Conservation (phyloP, 1,140 invertebrate genomes). For the Anoplolepis gracilipes region DNA sequence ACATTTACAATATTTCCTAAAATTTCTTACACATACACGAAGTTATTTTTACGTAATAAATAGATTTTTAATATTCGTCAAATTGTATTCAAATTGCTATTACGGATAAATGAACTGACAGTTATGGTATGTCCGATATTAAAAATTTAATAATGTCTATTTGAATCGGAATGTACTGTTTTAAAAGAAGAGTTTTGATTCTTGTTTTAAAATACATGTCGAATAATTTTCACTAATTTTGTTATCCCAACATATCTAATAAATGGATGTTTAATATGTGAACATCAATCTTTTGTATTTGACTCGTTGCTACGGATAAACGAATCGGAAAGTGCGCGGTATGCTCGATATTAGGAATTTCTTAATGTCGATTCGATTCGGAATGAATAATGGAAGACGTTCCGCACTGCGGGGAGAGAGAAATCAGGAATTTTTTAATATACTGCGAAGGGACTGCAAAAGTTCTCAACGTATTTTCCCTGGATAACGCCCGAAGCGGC, state of each 20-base stretch:
- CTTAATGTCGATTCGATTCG: constrained; percentile 52
- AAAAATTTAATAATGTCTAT: constrained; percentile 6
- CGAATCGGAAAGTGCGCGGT: constrained; percentile 20
- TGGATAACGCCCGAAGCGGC: constrained; percentile 7
- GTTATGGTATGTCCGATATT: neutral
- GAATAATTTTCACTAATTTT: neutral
- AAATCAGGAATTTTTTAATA: constrained; percentile 64
- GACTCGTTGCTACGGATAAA: constrained; percentile 18
- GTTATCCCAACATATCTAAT: neutral
- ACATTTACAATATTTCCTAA: neutral
- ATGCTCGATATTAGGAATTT: constrained; percentile 54
- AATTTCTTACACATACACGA: neutral
- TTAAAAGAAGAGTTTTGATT: constrained; percentile 3
- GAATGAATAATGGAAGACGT: constrained; percentile 49
- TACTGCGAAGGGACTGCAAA: constrained; percentile 34
- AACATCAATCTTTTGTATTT: constrained; percentile 24
- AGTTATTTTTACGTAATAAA: neutral
- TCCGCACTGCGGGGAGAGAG: neutral
- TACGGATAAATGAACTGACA: neutral
- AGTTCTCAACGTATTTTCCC: constrained; percentile 30
- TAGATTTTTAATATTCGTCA: neutral
- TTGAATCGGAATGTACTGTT: neutral
- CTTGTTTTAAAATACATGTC: neutral
- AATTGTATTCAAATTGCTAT: neutral
- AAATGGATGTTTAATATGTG: constrained; percentile 36